Evolutionary conservation across 2,113 vertebrate species (phyloP).

Genomic region (Charadrius vociferus): DNA sequence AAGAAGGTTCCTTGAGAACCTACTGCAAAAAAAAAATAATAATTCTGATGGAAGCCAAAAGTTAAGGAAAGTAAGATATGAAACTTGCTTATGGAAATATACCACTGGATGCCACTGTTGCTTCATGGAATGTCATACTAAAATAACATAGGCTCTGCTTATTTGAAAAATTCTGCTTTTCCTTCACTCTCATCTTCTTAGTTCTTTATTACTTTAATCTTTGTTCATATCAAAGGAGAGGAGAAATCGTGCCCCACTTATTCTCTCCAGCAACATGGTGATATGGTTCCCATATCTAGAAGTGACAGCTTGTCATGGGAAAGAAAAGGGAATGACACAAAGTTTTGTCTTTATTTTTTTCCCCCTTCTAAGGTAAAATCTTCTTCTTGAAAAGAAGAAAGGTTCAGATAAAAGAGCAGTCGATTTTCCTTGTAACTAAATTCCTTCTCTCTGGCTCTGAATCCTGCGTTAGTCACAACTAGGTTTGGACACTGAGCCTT

Average conservation of each 20-base stretch:
- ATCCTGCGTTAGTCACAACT: slow-evolving; percentile 2
- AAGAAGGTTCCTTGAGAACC: not conserved
- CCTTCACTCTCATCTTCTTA: slow-evolving; percentile 17
- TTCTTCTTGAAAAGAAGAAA: slow-evolving; percentile 26
- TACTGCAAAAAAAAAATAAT: not conserved
- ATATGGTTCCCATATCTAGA: not conserved
- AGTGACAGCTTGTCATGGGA: slow-evolving; percentile 39
- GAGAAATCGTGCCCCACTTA: slow-evolving; percentile 21
- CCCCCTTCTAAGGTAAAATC: not conserved
- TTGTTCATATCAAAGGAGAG: slow-evolving; percentile 33
- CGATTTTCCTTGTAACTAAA: slow-evolving; percentile 4
- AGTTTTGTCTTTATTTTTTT: not conserved
- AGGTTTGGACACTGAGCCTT: not conserved
- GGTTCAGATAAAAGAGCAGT: slow-evolving; percentile 32
- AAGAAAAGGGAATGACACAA: slow-evolving; percentile 33
- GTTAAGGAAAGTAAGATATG: not conserved
- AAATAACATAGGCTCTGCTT: not conserved
- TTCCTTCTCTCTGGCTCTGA: not conserved
- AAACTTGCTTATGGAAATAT: slow-evolving; percentile 22
- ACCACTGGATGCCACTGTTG: slow-evolving; percentile 77
- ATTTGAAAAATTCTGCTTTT: slow-evolving; percentile 9
- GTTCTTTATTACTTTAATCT: slow-evolving; percentile 56
- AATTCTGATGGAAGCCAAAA: not conserved
- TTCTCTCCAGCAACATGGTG: slow-evolving; percentile 28
- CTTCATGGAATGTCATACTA: slow-evolving; percentile 39